A percentile compares a stretch with the other conserved stretches of the same genome.
Evolutionary conservation across 2,888 invertebrate species (phyloP).

Genomic region (Metacarcinus magister): DNA sequence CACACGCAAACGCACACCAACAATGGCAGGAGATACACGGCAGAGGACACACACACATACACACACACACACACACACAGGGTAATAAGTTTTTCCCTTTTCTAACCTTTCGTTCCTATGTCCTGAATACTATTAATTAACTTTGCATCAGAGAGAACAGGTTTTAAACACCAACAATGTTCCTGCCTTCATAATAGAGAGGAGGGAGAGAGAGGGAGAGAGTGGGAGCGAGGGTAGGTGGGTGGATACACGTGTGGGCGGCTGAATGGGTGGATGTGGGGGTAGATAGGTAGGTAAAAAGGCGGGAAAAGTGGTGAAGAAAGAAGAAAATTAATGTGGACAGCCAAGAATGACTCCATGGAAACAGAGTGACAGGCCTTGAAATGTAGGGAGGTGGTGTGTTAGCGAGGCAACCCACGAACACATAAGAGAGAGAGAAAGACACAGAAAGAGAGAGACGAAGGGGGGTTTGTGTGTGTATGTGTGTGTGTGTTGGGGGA

Average conservation of each 20-base stretch:
- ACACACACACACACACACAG: background rate
- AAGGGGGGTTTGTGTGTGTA: too few relatives aligned
- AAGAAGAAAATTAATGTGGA: too few relatives aligned
- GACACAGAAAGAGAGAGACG: slow-evolving; percentile 30
- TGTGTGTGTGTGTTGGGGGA: too few relatives aligned
- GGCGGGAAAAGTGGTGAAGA: too few relatives aligned
- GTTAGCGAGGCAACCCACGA: slow-evolving; percentile 50
- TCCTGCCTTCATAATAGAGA: background rate
- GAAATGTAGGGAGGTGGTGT: background rate
- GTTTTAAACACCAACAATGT: background rate
- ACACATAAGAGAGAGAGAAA: slow-evolving; percentile 49
- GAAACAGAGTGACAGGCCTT: too few relatives aligned
- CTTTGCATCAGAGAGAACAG: background rate
- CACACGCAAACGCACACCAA: background rate
- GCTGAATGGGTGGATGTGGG: too few relatives aligned
- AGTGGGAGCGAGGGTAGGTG: too few relatives aligned
- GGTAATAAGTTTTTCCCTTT: background rate
- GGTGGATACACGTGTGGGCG: too few relatives aligned
- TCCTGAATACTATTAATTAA: background rate
- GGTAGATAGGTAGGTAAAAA: too few relatives aligned
- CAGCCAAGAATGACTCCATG: too few relatives aligned
- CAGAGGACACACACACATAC: background rate
- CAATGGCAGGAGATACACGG: background rate
- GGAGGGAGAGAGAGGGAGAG: background rate
- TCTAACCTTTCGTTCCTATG: background rate